Percentiles rank a stretch among this genome's conserved stretches.
phyloP scores from a whole-genome alignment of 2,888 invertebrate genomes.

The Conchocele bisecta region DNA sequence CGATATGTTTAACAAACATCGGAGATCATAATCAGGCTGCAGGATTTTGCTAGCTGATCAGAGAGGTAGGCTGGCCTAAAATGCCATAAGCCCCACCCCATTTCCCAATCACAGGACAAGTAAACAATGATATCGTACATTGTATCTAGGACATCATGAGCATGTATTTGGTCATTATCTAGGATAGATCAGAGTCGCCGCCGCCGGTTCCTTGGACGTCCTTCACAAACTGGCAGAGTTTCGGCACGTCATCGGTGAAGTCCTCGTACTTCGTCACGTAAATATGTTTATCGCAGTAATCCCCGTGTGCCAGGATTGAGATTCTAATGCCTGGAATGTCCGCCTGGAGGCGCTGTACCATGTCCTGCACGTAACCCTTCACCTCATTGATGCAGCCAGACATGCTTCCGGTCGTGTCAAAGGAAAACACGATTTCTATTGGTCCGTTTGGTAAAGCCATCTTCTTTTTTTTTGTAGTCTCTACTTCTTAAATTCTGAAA shows the following conservation, averaged over 20 bases:
- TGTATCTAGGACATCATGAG: too few relatives aligned
- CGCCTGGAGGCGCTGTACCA: slow-evolving; percentile 74
- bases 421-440: slow-evolving; percentile 77
- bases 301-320: slow-evolving; percentile 79
- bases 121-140: too few relatives aligned
- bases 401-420: slow-evolving; percentile 80
- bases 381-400: slow-evolving; percentile 65
- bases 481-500: too few relatives aligned
- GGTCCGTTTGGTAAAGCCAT: slow-evolving; percentile 40
- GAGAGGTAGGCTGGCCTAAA: too few relatives aligned
- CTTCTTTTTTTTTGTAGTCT: too few relatives aligned
- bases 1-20: too few relatives aligned
- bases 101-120: too few relatives aligned
- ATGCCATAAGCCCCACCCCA: too few relatives aligned
- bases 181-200: slow-evolving; percentile 55
- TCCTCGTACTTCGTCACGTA: slow-evolving; percentile 75
- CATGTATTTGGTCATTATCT: too few relatives aligned
- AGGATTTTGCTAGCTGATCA: too few relatives aligned
- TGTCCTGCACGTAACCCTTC: slow-evolving; percentile 65
- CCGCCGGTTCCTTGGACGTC: slow-evolving; percentile 60
- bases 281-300: slow-evolving; percentile 72
- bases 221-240: slow-evolving; percentile 66
- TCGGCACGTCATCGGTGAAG: slow-evolving; percentile 62
- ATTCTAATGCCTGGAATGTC: slow-evolving; percentile 77
- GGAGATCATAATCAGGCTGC: too few relatives aligned